These are phyloP conservation scores for Psammodynastes pulverulentus DNA, from an alignment of 2,113 vertebrate genomes.

Conservation along the genomic window DNA sequence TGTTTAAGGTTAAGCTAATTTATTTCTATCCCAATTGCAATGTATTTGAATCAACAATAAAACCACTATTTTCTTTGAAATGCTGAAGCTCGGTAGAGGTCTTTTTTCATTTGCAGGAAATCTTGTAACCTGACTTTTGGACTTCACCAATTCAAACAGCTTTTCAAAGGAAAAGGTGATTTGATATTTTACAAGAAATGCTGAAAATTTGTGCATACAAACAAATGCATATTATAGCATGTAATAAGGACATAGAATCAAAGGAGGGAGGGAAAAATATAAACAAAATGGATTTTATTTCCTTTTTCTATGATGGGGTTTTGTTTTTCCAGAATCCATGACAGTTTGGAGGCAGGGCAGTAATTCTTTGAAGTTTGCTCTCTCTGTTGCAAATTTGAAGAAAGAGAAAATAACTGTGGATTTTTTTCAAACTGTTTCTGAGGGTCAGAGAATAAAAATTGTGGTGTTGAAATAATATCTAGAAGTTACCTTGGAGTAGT, in stretches of 20 bases:
- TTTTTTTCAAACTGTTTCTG: not conserved
- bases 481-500: not conserved
- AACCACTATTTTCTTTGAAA: not conserved
- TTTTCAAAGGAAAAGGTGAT: not conserved
- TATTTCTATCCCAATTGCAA: not conserved
- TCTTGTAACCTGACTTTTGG: not conserved
- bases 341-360: not conserved
- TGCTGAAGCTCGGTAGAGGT: not conserved
- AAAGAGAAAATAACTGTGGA: not conserved
- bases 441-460: not conserved
- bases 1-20: not conserved
- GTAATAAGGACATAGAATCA: not conserved
- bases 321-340: not conserved
- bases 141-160: not conserved
- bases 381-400: not conserved
- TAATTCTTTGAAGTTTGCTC: not conserved
- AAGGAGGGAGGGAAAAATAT: not conserved
- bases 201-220: not conserved
- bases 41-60: not conserved
- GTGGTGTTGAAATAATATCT: not conserved
- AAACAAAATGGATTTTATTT: not conserved
- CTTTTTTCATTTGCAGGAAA: not conserved
- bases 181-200: not conserved
- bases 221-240: not conserved
- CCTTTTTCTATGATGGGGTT: not conserved